These are phyloP conservation scores for Hirtodrosophila trivittata DNA, from an alignment of 2,888 invertebrate genomes.

Conservation along the genomic window DNA sequence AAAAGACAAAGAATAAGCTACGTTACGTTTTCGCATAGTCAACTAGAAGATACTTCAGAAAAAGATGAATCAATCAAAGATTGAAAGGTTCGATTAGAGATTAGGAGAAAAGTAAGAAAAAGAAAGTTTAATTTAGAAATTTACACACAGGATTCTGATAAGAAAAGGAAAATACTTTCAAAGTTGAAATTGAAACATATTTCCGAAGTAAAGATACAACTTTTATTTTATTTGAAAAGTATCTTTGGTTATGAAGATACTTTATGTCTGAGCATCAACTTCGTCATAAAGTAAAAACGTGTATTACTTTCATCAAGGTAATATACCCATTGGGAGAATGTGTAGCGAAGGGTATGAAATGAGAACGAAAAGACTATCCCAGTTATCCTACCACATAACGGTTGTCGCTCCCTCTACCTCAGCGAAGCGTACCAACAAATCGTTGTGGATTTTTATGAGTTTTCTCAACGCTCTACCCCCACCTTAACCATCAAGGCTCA, in stretches of 20 bases:
- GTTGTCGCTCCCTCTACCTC: slow-evolving; percentile 4
- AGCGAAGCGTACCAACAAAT: slow-evolving; percentile 63
- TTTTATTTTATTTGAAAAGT: too few relatives aligned
- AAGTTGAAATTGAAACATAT: too few relatives aligned
- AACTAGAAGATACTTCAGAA: slow-evolving; percentile 28
- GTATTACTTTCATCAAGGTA: too few relatives aligned
- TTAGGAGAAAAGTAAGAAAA: neutral
- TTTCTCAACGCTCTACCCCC: slow-evolving; percentile 38
- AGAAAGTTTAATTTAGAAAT: too few relatives aligned
- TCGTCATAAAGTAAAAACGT: too few relatives aligned
- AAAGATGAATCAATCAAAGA: neutral
- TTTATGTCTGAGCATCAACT: too few relatives aligned
- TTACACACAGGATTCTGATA: too few relatives aligned
- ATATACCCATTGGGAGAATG: slow-evolving; percentile 34
- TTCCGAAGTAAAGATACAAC: too few relatives aligned
- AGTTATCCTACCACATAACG: slow-evolving; percentile 62
- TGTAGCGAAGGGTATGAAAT: slow-evolving; percentile 26
- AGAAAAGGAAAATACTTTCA: too few relatives aligned
- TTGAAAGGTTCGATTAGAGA: neutral
- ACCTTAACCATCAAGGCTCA: neutral
- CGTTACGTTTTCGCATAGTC: neutral
- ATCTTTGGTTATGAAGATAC: too few relatives aligned
- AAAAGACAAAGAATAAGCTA: slow-evolving; percentile 20
- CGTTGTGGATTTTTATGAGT: slow-evolving; percentile 76
- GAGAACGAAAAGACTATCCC: slow-evolving; percentile 46